Evolutionary conservation across 2,113 vertebrate species (phyloP), one percentile per base, ranked within the genome.

Genomic region (Uria aalge): DNA sequence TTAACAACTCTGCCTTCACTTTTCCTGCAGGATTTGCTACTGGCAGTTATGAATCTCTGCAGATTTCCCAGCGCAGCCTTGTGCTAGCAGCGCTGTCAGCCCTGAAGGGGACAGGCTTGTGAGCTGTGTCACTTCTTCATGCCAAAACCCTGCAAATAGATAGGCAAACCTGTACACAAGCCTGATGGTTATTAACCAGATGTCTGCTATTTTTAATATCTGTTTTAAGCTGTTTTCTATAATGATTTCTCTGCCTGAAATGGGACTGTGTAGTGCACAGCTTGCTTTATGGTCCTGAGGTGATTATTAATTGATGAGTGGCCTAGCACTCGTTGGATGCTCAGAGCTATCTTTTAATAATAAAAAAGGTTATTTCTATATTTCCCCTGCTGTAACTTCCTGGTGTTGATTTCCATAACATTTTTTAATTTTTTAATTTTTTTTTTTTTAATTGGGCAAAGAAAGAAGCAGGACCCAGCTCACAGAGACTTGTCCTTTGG

Each of bases 261-360:
- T 36, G 12, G 19, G 13, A 83, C 14, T 27, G 11, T 47, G 11
- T n/a, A 86, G 38, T 3, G 1, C 52, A 62, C 30, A 60, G 34
- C 27, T 89, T 66, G 34, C 12, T 69, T 88, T 29, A 24, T 57
- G 36, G 50, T 88, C 78, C 74, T 50, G 57, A 73, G 26, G 55
- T 80, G 47, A 47, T 90, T 83, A 88, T 90, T 85, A 94, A 52
- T 85, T 83, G 63, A 74, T 66, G n/a, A 77, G 20, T 48, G n/a
- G 34, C 50, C 36, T 66, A 80, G 53, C 32, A 50, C 17, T 83
- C 0, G 0, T 5, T 43, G 0, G 45, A 47, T 82, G 45, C 67
- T 95, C 38, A 77, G 62, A 92, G 59, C 32, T 80, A 26, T 66
- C 38, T 88, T 90, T 92, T 26, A 66, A 38, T 72, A 85, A 82